Base-by-base conservation (phyloP, 2,113 vertebrate species). In the Excalfactoria chinensis region DNA sequence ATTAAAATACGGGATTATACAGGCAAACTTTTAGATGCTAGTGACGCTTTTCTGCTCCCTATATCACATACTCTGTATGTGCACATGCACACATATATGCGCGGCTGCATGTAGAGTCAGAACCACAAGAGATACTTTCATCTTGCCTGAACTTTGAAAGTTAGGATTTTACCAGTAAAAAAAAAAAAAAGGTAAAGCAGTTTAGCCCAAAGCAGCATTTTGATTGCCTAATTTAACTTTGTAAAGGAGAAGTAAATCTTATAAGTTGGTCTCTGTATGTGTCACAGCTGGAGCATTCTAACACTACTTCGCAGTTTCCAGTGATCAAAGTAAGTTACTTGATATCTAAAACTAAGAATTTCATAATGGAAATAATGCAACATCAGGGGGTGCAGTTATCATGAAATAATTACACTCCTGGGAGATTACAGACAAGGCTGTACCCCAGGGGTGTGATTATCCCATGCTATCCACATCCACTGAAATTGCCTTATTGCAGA, bases 351-450 rank as follows among this genome's bases (percentile, higher is more conserved):
- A 98, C 91, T 97, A 97, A 97, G 96, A 97, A 97, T 98, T 98
- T 97, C 97, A 97, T 98, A 98, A 98, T 97, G 95, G 97, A 98
- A 98, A 97, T 98, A 98, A 98, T 97, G 97, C 89, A 97, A 95
- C 97, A 96, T 95, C 95, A 81, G 97, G 97, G 93, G 96, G 97
- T 98, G 67, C 79, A 68, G 98, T 98, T 97, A 98, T 98, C 98
- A 98, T 97, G 98, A 98, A 98, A 98, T 98, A 98, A 98, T 98
- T 98, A 98, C 97, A 98, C 97, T 98, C 96, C 96, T 97, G 96
- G 97, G 97, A 98, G 98, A 98, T 98, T 97, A 98, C 97, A 97
- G 97, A 95, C 95, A 97, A 97, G 98, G 88, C 97, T 97, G 95
- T 97, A 97, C 98, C 97, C 97, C 97, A 97, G 98, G 98, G 93